A percentile compares a stretch with the other conserved stretches of the same genome.
phyloP scores from a whole-genome alignment of 2,888 invertebrate species.

The Tinea pellionella region DNA sequence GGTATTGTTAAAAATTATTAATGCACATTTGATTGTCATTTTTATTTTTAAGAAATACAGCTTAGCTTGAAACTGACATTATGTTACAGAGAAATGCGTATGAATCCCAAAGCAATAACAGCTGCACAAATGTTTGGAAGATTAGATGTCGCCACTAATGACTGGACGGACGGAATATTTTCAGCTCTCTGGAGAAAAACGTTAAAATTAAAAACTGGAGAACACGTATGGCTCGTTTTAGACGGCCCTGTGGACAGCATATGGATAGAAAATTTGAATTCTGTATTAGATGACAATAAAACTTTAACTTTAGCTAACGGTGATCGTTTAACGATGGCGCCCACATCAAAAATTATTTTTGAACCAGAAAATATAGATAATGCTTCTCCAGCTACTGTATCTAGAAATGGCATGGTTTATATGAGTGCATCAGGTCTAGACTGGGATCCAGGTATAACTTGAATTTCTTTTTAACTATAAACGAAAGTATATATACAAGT shows the following conservation, averaged over 20 bases:
- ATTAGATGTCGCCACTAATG: constrained; percentile 95
- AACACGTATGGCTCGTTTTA: constrained; percentile 92
- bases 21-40: not conserved
- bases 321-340: constrained; percentile 93
- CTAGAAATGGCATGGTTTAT: constrained; percentile 93
- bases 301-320: constrained; percentile 95
- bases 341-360: constrained; percentile 94
- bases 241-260: constrained; percentile 98
- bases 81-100: constrained; percentile 85
- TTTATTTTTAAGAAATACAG: not conserved
- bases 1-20: constrained; percentile 68
- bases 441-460: constrained; percentile 81
- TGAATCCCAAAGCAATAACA: constrained; percentile 98
- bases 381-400: constrained; percentile 97
- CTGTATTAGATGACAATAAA: constrained; percentile 96
- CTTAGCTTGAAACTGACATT: not conserved
- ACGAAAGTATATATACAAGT: not conserved
- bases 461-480: not conserved
- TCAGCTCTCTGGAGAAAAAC: constrained; percentile 97
- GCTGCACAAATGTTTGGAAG: constrained; percentile 98
- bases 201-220: constrained; percentile 86
- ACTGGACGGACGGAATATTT: constrained; percentile 99
- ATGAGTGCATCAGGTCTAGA: constrained; percentile 97
- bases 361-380: constrained; percentile 98
- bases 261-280: constrained; percentile 98